Conservation (phyloP, 2,797 vertebrate species). For the Pteropus rufus region DNA sequence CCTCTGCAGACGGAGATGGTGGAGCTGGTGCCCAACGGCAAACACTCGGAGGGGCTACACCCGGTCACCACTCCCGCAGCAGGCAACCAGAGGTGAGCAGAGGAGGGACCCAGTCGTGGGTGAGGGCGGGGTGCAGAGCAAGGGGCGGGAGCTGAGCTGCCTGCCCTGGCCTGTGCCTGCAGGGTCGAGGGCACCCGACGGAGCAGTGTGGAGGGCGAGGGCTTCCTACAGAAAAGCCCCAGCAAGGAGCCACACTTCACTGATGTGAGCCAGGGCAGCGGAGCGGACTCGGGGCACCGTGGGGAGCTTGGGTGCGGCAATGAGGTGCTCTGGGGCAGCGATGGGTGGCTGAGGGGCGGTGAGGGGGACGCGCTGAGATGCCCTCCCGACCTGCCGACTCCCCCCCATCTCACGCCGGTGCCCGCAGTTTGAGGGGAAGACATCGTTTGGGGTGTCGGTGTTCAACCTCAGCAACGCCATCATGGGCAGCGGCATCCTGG, state of each 20-base stretch:
- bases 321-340: not conserved
- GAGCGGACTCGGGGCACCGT: not conserved
- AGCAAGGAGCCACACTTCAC: constrained; percentile 92
- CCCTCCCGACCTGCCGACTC: not conserved
- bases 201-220: constrained; percentile 85
- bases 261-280: constrained; percentile 85
- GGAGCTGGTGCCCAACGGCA: constrained; percentile 93
- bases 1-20: constrained; percentile 90
- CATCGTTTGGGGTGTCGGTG: constrained; percentile 97
- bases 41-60: constrained; percentile 80
- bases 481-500: constrained; percentile 99
- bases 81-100: constrained; percentile 81
- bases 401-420: not conserved
- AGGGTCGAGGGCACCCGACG: constrained; percentile 90
- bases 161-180: not conserved
- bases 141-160: not conserved
- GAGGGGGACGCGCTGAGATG: accelerated
- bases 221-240: constrained; percentile 88
- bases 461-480: constrained; percentile 99
- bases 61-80: constrained; percentile 78
- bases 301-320: not conserved
- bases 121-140: not conserved
- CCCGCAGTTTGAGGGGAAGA: constrained; percentile 96
- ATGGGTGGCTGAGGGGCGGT: not conserved
- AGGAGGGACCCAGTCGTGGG: not conserved